Conservation (phyloP, 2,113 vertebrate genomes). For the Solea solea region DNA sequence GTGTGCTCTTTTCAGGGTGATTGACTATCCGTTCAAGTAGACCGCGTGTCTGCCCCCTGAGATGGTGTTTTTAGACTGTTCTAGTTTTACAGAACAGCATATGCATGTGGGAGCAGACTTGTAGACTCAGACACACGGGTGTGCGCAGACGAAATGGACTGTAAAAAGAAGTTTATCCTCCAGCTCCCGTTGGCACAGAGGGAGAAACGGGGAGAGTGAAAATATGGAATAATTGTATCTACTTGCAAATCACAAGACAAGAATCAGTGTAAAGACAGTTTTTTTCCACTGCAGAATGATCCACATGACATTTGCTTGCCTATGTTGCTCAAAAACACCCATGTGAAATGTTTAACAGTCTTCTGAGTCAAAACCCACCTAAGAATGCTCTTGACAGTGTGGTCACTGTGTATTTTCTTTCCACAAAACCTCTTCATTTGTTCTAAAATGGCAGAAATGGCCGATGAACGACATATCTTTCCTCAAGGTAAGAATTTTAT, state of each 20-base stretch:
- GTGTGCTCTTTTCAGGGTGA: slow-evolving; percentile 25
- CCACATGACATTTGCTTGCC: background rate
- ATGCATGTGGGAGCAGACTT: slow-evolving; percentile 48
- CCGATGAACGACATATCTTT: slow-evolving; percentile 24
- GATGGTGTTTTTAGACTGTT: slow-evolving; percentile 66
- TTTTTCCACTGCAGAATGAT: background rate
- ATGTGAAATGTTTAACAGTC: slow-evolving; percentile 1
- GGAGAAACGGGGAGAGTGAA: slow-evolving; percentile 11
- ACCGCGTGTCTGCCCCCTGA: slow-evolving; percentile 59
- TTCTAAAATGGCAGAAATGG: background rate
- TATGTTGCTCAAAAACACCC: too few relatives aligned
- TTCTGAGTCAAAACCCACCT: background rate
- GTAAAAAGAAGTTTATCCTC: slow-evolving; percentile 55
- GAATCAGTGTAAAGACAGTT: background rate
- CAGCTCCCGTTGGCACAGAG: slow-evolving; percentile 34
- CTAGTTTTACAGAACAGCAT: slow-evolving; percentile 55
- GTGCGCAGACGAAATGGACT: slow-evolving; percentile 56
- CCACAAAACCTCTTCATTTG: background rate
- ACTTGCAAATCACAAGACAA: slow-evolving; percentile 8
- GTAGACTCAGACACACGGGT: slow-evolving; percentile 25
- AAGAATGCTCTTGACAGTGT: background rate
- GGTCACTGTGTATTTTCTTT: background rate
- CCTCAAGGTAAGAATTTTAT: slow-evolving; percentile 49
- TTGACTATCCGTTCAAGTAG: slow-evolving; percentile 55
- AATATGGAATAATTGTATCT: slow-evolving; percentile 8